Evolutionary conservation across 2,797 vertebrate species (phyloP).

Genomic region (Anabas testudineus): DNA sequence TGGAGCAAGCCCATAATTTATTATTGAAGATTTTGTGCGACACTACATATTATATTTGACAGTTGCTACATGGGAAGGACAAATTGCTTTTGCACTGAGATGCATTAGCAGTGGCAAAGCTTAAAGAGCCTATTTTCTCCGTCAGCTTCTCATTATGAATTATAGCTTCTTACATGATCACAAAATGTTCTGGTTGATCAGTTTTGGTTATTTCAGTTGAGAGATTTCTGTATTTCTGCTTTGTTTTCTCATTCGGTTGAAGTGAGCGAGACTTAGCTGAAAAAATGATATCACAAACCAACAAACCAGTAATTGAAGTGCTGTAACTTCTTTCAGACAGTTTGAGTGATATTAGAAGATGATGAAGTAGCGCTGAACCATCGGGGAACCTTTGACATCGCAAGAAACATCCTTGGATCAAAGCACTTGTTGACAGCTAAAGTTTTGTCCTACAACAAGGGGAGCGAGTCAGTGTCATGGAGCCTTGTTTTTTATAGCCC

Average conservation of each 20-base stretch:
- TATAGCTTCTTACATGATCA: neutral
- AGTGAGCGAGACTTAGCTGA: neutral
- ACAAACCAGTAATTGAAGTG: neutral
- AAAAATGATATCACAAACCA: neutral
- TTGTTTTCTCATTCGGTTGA: neutral
- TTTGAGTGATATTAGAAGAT: neutral
- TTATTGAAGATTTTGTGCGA: conserved; percentile 42
- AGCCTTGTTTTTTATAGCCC: conserved; percentile 60
- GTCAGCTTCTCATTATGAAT: neutral
- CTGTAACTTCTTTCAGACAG: neutral
- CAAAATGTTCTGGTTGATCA: neutral
- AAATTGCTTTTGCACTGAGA: conserved; percentile 37
- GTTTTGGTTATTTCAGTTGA: neutral
- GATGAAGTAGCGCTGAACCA: neutral
- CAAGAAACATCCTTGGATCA: neutral
- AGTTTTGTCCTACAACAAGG: conserved; percentile 34
- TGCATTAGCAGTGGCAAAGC: neutral
- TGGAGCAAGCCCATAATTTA: conserved; percentile 79
- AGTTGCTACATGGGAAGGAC: conserved; percentile 20
- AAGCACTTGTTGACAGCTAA: conserved; percentile 32
- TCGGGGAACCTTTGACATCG: neutral
- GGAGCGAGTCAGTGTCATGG: conserved; percentile 31
- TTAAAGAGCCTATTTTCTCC: conserved; percentile 8
- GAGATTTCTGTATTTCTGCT: neutral
- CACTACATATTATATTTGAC: conserved; percentile 37